Percentiles rank a stretch among this genome's conserved stretches.
phyloP scores from a whole-genome alignment of 2,113 vertebrate species.

The Oncorhynchus tshawytscha region DNA sequence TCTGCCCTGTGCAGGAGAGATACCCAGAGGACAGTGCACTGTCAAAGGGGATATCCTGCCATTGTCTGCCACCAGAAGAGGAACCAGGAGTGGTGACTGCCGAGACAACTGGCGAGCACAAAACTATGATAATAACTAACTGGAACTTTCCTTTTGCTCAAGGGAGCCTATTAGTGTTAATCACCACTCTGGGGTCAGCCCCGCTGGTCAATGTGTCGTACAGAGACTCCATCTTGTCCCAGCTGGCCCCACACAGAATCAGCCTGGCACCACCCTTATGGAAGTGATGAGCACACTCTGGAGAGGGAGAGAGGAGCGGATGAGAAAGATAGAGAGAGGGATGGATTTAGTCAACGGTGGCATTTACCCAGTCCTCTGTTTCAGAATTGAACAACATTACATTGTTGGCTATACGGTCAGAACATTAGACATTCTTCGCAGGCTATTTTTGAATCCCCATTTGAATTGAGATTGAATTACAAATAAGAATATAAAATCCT shows the following conservation, averaged over 20 bases:
- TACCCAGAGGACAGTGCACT: constrained; percentile 48
- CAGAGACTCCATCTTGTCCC: constrained; percentile 90
- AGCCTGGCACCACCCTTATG: constrained; percentile 88
- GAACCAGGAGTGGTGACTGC: constrained; percentile 46
- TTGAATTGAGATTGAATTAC: not conserved
- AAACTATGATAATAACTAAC: constrained; percentile 20
- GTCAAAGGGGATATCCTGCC: constrained; percentile 71
- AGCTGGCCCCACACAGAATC: constrained; percentile 86
- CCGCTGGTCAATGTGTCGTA: constrained; percentile 78
- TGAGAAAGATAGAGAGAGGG: not conserved
- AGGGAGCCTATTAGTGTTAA: constrained; percentile 25
- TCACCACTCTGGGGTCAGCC: constrained; percentile 85
- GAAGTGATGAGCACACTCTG: constrained; percentile 89
- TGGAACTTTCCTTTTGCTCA: not conserved
- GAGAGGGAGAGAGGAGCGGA: constrained; percentile 10
- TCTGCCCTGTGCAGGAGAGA: constrained; percentile 31
- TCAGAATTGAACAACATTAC: too few species aligned
- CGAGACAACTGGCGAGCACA: constrained; percentile 2
- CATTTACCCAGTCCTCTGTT: too few species aligned
- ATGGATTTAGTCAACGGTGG: too few species aligned
- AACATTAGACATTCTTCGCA: too few species aligned
- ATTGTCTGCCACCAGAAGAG: constrained; percentile 63
- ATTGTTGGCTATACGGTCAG: too few species aligned
- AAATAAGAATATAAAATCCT: constrained; percentile 36
- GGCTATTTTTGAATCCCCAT: not conserved